Evolutionary conservation across 2,888 invertebrate species (phyloP).

Genomic region (Hirtodrosophila cameraria): DNA sequence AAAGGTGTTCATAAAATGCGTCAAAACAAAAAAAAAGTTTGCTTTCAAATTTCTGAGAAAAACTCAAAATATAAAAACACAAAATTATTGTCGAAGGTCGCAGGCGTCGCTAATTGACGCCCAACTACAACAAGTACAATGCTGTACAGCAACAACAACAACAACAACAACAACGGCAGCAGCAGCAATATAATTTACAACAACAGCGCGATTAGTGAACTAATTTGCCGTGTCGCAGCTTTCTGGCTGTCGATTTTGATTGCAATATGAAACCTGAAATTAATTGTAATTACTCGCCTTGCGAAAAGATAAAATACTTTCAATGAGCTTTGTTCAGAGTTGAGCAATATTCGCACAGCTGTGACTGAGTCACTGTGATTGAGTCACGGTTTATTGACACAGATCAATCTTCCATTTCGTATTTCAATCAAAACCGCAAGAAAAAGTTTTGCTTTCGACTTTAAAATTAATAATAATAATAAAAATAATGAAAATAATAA

Average conservation of each 20-base stretch:
- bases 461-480: too few species aligned
- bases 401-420: too few species aligned
- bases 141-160: slow-evolving; percentile 1
- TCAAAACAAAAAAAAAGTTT: slow-evolving; percentile 18
- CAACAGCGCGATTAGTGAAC: slow-evolving; percentile 51
- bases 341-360: too few species aligned
- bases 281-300: slow-evolving; percentile 68
- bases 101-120: slow-evolving; percentile 46
- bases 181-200: slow-evolving; percentile 24
- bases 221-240: slow-evolving; percentile 54
- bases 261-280: slow-evolving; percentile 73
- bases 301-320: slow-evolving; percentile 45
- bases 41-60: slow-evolving; percentile 33
- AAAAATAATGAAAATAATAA: too few species aligned
- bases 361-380: too few species aligned
- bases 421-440: too few species aligned
- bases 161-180: slow-evolving; percentile 8
- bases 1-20: slow-evolving; percentile 2
- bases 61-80: slow-evolving; percentile 4
- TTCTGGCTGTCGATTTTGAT: slow-evolving; percentile 59
- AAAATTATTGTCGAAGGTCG: slow-evolving; percentile 46
- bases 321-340: slow-evolving; percentile 21
- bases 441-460: too few species aligned
- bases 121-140: slow-evolving; percentile 25
- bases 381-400: too few species aligned